Evolutionary conservation across 2,113 vertebrate species (phyloP).

Genomic region (Galemys pyrenaicus): DNA sequence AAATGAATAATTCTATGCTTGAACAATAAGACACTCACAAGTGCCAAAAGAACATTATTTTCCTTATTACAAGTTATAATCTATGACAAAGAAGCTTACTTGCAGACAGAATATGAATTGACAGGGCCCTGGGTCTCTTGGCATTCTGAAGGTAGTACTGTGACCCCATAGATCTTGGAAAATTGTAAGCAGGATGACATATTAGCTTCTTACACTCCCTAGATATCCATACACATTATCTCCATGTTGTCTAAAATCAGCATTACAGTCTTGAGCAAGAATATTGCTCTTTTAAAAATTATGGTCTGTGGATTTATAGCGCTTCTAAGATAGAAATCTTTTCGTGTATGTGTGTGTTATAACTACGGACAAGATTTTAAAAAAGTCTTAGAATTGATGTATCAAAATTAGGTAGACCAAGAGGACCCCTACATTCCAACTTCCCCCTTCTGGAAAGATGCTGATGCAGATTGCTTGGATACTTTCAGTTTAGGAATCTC

Average conservation of each 20-base stretch:
- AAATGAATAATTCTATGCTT: not conserved
- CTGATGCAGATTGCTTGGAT: not conserved
- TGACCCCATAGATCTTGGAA: not conserved
- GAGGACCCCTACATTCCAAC: not conserved
- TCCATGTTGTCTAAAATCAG: slow-evolving; percentile 11
- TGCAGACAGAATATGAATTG: not conserved
- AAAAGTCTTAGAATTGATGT: not conserved
- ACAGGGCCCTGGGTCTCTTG: not conserved
- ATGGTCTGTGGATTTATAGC: not conserved
- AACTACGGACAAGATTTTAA: too few relatives aligned
- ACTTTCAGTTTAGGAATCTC: not conserved
- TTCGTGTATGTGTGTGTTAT: not conserved
- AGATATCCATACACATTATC: not conserved
- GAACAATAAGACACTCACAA: not conserved
- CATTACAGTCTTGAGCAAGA: not conserved
- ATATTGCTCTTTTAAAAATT: slow-evolving; percentile 49
- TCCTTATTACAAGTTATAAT: not conserved
- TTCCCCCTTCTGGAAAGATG: not conserved
- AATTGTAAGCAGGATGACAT: slow-evolving; percentile 1
- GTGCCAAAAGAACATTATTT: slow-evolving; percentile 8
- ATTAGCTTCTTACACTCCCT: not conserved
- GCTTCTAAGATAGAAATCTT: not conserved
- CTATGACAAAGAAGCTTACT: slow-evolving; percentile 30
- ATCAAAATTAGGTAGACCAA: not conserved
- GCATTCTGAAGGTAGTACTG: not conserved